These are phyloP conservation scores for Spinus olivaceus DNA, from an alignment of 2,797 vertebrate species.

Conservation along the genomic window DNA sequence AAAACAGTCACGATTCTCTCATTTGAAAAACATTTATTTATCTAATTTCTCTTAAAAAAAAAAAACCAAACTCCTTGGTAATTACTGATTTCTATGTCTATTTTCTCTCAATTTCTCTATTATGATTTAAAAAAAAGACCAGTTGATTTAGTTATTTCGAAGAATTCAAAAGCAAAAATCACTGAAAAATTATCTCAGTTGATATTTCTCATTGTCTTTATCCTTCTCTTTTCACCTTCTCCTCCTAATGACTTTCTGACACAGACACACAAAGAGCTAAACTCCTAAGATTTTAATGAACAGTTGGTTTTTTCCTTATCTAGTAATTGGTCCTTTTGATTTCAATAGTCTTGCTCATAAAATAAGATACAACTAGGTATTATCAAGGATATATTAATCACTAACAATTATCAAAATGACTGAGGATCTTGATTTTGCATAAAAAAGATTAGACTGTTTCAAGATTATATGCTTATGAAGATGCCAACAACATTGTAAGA, in stretches of 20 bases:
- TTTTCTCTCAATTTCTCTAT: neutral
- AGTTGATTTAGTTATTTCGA: neutral
- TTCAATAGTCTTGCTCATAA: neutral
- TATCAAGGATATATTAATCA: constrained; percentile 31
- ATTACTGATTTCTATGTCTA: neutral
- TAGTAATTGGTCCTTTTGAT: constrained; percentile 29
- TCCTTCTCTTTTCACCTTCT: neutral
- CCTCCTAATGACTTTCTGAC: neutral
- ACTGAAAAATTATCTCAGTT: neutral
- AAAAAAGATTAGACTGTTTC: constrained; percentile 2
- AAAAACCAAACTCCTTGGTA: neutral
- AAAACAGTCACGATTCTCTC: neutral
- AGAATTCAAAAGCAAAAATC: neutral
- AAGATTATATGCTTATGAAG: neutral
- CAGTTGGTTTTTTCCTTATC: constrained; percentile 2
- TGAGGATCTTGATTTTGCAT: constrained; percentile 24
- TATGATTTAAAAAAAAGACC: too few species aligned
- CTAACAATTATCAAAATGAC: constrained; percentile 23
- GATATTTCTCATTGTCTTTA: neutral
- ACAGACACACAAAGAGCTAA: neutral
- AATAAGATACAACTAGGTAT: constrained; percentile 1
- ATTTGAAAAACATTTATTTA: neutral
- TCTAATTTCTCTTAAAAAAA: neutral
- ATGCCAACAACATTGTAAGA: neutral
- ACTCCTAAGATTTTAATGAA: neutral